These are phyloP conservation scores for Leucoma salicis DNA, from an alignment of 2,888 invertebrate species.

Conservation along the genomic window DNA sequence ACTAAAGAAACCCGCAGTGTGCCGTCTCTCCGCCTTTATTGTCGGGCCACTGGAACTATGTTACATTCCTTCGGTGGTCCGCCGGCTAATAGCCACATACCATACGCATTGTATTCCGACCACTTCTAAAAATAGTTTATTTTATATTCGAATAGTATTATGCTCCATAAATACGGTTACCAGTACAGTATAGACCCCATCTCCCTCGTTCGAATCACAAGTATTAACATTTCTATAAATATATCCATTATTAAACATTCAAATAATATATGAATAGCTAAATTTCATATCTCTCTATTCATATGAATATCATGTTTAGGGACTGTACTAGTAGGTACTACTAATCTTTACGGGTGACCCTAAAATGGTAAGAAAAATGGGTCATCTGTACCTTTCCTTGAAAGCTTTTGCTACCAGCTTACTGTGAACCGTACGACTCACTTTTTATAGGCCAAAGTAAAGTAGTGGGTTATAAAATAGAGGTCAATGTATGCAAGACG, in stretches of 20 bases:
- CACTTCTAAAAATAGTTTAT: too few species aligned
- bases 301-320: constrained; percentile 56
- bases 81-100: too few species aligned
- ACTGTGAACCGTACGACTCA: constrained; percentile 26
- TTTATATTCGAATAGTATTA: too few species aligned
- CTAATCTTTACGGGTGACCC: constrained; percentile 57
- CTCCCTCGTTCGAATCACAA: constrained; percentile 22
- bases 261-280: constrained; percentile 49
- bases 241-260: constrained; percentile 31
- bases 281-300: constrained; percentile 48
- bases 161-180: too few species aligned
- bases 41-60: too few species aligned
- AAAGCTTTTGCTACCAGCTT: constrained; percentile 44
- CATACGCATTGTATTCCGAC: too few species aligned
- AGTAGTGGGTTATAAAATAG: constrained; percentile 17
- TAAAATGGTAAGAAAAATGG: constrained; percentile 60
- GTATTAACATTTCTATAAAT: constrained; percentile 33
- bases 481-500: constrained; percentile 40
- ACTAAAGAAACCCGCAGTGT: too few species aligned
- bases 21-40: too few species aligned
- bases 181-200: too few species aligned
- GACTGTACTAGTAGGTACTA: constrained; percentile 48
- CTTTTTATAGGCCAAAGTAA: constrained; percentile 9
- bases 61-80: too few species aligned
- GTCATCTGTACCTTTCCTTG: constrained; percentile 59